Conservation (phyloP, 1,140 invertebrate genomes). For the Orius insidiosus region DNA sequence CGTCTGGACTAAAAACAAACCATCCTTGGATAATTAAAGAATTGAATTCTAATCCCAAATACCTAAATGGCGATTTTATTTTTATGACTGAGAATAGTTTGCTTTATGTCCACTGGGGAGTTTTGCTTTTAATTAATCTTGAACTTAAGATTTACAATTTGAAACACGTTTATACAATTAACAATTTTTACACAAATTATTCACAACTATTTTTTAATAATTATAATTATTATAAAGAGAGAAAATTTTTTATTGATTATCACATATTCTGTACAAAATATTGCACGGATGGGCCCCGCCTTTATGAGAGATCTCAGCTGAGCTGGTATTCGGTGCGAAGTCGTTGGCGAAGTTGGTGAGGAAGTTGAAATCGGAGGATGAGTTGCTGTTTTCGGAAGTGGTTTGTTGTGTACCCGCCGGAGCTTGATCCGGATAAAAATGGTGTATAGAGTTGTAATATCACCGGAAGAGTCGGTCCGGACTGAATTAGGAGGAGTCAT, state of each 20-base stretch:
- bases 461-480: slow-evolving; percentile 32
- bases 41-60: too few species aligned
- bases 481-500: slow-evolving; percentile 39
- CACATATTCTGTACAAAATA: slow-evolving; percentile 5
- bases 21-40: too few species aligned
- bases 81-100: too few species aligned
- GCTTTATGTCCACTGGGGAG: too few species aligned
- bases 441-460: slow-evolving; percentile 45
- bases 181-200: too few species aligned
- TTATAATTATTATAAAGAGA: too few species aligned
- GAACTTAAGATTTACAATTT: too few species aligned
- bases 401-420: slow-evolving; percentile 24
- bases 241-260: not conserved
- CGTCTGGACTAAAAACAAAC: too few species aligned
- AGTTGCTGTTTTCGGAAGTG: slow-evolving; percentile 68
- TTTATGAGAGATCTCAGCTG: slow-evolving; percentile 28
- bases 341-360: slow-evolving; percentile 77
- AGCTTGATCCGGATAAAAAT: slow-evolving; percentile 39
- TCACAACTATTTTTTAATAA: too few species aligned
- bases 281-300: slow-evolving; percentile 2
- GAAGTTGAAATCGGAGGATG: slow-evolving; percentile 81
- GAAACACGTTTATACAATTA: too few species aligned
- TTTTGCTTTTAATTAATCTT: too few species aligned
- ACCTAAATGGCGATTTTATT: too few species aligned
- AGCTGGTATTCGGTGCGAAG: slow-evolving; percentile 80